phyloP scores from a whole-genome alignment of 2,888 invertebrate species.

The Brenthis daphne region DNA sequence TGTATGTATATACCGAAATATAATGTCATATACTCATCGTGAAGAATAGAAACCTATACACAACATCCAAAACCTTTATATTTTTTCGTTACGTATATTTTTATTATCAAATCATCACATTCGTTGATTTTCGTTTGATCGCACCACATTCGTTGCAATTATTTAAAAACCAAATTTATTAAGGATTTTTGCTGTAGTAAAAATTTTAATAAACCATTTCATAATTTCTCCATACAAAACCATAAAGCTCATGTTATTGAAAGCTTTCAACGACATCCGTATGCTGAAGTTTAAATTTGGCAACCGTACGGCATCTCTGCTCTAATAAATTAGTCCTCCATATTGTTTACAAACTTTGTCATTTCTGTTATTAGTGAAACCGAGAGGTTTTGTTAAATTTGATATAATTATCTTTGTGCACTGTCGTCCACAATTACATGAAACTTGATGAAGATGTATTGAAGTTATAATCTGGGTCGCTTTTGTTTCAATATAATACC shows the following conservation, averaged over 20 bases:
- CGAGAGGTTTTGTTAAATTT: slow-evolving; percentile 52
- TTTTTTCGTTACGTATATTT: too few species aligned
- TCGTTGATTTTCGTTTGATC: too few species aligned
- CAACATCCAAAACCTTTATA: too few species aligned
- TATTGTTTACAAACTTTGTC: slow-evolving; percentile 55
- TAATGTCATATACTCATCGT: too few species aligned
- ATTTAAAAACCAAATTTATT: too few species aligned
- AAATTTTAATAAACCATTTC: too few species aligned
- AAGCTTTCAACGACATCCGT: background rate
- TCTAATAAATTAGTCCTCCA: slow-evolving; percentile 38
- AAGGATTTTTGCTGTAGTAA: too few species aligned
- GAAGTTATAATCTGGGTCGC: slow-evolving; percentile 8
- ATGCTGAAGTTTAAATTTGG: slow-evolving; percentile 4
- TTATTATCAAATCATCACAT: too few species aligned
- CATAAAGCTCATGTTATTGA: background rate
- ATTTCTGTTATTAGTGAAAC: slow-evolving; percentile 49
- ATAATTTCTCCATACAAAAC: background rate
- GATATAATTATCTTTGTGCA: slow-evolving; percentile 41
- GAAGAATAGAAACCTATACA: too few species aligned
- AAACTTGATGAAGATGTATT: slow-evolving; percentile 14
- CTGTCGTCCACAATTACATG: slow-evolving; percentile 8
- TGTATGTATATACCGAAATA: too few species aligned
- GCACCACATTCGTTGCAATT: too few species aligned
- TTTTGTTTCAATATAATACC: background rate
- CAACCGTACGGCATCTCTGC: background rate